Evolutionary conservation across 2,797 vertebrate genomes (phyloP).

Genomic region (Florisuga fusca): DNA sequence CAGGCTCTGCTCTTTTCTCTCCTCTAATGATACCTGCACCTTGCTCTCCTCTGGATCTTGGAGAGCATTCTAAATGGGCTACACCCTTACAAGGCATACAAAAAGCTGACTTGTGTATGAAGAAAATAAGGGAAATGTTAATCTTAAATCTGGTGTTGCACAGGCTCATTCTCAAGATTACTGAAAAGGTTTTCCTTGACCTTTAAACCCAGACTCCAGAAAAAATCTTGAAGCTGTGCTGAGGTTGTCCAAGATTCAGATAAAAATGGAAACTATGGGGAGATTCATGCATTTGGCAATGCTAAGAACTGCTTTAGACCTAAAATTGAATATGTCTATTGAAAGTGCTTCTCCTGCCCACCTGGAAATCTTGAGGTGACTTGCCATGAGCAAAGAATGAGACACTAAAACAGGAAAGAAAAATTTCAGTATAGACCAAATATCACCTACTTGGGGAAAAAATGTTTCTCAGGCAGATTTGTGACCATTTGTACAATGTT

Average conservation of each 20-base stretch:
- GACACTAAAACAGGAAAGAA: not conserved
- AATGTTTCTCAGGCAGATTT: conserved; percentile 25
- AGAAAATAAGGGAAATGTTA: not conserved
- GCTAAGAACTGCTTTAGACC: not conserved
- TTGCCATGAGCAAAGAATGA: not conserved
- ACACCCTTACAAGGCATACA: not conserved
- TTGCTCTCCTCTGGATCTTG: not conserved
- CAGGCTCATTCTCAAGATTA: not conserved
- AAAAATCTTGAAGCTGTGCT: not conserved
- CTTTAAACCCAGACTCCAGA: not conserved
- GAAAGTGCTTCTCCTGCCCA: not conserved
- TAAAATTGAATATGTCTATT: not conserved
- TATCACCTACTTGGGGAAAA: not conserved
- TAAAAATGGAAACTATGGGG: conserved; percentile 6
- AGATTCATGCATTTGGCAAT: not conserved
- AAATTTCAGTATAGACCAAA: not conserved
- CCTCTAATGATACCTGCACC: not conserved
- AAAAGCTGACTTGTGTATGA: not conserved
- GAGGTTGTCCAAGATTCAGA: not conserved
- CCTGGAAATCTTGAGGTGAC: not conserved
- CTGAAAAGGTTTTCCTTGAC: not conserved
- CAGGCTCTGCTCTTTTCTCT: conserved; percentile 6
- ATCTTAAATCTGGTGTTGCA: not conserved
- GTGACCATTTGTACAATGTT: conserved; percentile 12
- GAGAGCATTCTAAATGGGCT: not conserved